Conservation (phyloP, 1,140 invertebrate genomes). For the Hycleus cichorii region DNA sequence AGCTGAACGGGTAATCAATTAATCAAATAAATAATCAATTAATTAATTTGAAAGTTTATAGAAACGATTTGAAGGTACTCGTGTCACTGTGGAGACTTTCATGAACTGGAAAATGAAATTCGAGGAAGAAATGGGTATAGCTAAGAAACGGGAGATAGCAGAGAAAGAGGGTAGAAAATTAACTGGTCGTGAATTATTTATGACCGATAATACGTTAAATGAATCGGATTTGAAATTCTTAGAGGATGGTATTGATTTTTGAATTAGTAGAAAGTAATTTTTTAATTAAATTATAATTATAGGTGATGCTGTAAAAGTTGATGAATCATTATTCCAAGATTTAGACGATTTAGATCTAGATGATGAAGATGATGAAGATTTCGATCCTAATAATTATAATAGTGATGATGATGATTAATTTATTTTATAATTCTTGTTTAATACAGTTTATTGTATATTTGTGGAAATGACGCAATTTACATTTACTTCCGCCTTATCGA, state of each 20-base stretch:
- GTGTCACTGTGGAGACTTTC: constrained; percentile 94
- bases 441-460: neutral
- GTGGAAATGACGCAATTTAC: too few relatives aligned
- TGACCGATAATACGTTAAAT: constrained; percentile 83
- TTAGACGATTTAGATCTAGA: constrained; percentile 81
- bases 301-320: constrained; percentile 78
- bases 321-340: constrained; percentile 91
- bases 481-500: too few relatives aligned
- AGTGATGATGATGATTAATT: constrained; percentile 1
- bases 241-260: constrained; percentile 63
- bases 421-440: neutral
- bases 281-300: constrained; percentile 45
- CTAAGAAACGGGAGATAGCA: constrained; percentile 62
- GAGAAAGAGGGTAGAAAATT: constrained; percentile 67
- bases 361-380: constrained; percentile 62
- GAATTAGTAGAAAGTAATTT: constrained; percentile 21
- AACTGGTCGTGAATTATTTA: constrained; percentile 84
- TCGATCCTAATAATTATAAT: constrained; percentile 23
- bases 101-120: constrained; percentile 90
- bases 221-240: constrained; percentile 94
- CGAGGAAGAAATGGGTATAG: constrained; percentile 78
- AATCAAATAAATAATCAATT: neutral
- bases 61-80: constrained; percentile 93
- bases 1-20: constrained; percentile 64
- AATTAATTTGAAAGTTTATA: constrained; percentile 38